Percentiles rank a stretch among this genome's conserved stretches.
Evolutionary conservation across 2,888 invertebrate genomes (phyloP).

Genomic region (Pandemis cinnamomeana): DNA sequence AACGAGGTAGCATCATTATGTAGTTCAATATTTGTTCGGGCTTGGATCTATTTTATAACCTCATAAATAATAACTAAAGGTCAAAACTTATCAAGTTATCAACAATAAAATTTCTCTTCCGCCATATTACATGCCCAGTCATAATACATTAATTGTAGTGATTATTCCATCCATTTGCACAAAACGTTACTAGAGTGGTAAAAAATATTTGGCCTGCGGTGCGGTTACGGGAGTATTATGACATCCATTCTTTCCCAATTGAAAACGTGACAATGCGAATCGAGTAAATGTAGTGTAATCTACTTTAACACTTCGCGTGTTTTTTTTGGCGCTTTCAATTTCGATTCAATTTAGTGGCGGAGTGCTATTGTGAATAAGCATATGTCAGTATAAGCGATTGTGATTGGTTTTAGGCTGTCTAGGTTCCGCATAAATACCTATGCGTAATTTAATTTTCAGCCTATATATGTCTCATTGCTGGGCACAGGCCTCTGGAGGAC

Average conservation of each 20-base stretch:
- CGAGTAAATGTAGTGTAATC: slow-evolving; percentile 20
- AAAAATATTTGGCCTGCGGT: slow-evolving; percentile 10
- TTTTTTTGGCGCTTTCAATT: slow-evolving; percentile 33
- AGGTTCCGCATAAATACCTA: slow-evolving; percentile 1
- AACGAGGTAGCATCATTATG: too few species aligned
- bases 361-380: slow-evolving; percentile 1
- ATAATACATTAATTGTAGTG: slow-evolving; percentile 4
- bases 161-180: slow-evolving; percentile 9
- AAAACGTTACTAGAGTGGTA: slow-evolving; percentile 32
- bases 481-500: too few species aligned
- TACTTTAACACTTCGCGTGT: slow-evolving; percentile 21
- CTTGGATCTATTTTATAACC: too few species aligned
- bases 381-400: slow-evolving; percentile 3
- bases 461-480: too few species aligned
- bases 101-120: not conserved
- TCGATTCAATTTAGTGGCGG: not conserved
- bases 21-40: too few species aligned
- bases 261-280: slow-evolving; percentile 33
- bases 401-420: not conserved
- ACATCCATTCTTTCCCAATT: slow-evolving; percentile 27
- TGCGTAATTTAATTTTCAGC: too few species aligned
- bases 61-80: too few species aligned
- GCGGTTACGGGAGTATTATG: slow-evolving; percentile 35
- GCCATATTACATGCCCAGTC: not conserved
- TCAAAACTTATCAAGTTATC: not conserved